Evolutionary conservation across 2,113 vertebrate genomes (phyloP), one percentile per base, ranked within the genome.

Genomic region (Gallinago media): DNA sequence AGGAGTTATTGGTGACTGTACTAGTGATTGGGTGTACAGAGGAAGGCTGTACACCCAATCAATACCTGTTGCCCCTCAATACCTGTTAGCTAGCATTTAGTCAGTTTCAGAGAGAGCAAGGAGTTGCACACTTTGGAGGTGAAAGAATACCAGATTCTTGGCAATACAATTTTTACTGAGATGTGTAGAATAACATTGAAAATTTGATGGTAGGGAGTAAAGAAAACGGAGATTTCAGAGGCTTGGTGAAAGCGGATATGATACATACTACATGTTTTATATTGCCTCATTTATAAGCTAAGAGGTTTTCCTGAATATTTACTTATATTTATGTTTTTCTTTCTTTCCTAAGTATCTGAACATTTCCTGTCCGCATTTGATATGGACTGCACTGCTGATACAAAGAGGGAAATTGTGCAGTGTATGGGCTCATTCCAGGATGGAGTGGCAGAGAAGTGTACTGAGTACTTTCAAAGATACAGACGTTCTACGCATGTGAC

Each of bases 351-450:
- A 99, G 99, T 99, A 86, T 99, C 99, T 9, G 98, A 99, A 74
- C 99, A 99, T 94, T 99, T 99, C 96, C 98, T 99, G 42, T 99
- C 99, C 22, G 97, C 97, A 26, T 99, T 98, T 95, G 97, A 98
- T 38, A 98, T 99, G 36, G 98, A 99, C 89, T 99, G 99, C 88
- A 97, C 98, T 25, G 15, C 91, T 14, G 97, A 99, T 91, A 99
- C 98, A 34, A 99, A 99, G 96, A 97, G 55, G 27, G 98, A 99
- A 81, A 98, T 99, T 15, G 98, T 99, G n/a, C 98, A 99, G 61
- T 99, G 99, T 88, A 99, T 99, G 99, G 99, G 99, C 34, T 99
- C 98, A 49, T 99, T 99, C 96, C 99, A 99, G 92, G 99, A 99
- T 80, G 99, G 98, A 11, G 99, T 99, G 58, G 99, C 99, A 34